Conservation (phyloP, 2,797 vertebrate genomes). For the Sciurus carolinensis region DNA sequence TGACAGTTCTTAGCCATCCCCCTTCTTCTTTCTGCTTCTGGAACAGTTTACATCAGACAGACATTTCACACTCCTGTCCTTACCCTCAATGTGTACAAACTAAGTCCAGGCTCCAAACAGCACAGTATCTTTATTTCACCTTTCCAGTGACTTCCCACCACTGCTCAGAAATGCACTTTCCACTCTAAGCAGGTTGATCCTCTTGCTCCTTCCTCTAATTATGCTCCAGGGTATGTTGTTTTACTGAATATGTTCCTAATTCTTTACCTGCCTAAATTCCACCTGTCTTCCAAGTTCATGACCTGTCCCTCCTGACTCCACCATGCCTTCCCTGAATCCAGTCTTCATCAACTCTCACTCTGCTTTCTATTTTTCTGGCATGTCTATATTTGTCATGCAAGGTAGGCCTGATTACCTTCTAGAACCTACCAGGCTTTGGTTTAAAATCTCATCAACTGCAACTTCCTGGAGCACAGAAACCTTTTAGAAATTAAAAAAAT, state of each 20-base stretch:
- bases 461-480: not conserved
- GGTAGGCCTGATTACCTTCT: not conserved
- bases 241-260: not conserved
- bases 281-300: not conserved
- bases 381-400: not conserved
- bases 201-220: not conserved
- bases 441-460: not conserved
- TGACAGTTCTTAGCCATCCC: not conserved
- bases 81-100: not conserved
- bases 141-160: not conserved
- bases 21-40: not conserved
- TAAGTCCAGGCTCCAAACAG: not conserved
- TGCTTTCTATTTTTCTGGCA: not conserved
- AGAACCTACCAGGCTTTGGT: not conserved
- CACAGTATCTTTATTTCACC: not conserved
- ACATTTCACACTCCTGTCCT: not conserved
- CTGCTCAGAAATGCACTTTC: conserved; percentile 3
- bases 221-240: not conserved
- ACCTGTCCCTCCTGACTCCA: too few species aligned
- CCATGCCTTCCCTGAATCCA: not conserved
- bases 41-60: not conserved
- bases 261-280: not conserved
- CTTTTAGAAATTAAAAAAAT: not conserved
- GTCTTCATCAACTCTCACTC: not conserved
- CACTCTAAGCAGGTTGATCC: not conserved